Conservation (phyloP, 2,113 vertebrate species). For the Menidia beryllina region DNA sequence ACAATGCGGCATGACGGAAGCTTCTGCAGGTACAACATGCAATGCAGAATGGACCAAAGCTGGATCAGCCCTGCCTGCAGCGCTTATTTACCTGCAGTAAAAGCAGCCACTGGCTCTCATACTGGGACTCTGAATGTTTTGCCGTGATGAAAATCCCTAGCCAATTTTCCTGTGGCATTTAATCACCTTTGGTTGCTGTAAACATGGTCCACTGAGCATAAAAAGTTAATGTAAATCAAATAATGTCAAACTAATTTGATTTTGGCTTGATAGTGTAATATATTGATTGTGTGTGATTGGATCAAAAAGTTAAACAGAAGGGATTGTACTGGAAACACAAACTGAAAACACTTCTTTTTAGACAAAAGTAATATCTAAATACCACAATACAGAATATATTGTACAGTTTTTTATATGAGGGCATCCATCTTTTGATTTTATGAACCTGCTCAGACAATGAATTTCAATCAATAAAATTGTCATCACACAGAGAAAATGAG, state of each 20-base stretch:
- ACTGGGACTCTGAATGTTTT: background rate
- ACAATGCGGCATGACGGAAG: slow-evolving; percentile 48
- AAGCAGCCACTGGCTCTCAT: background rate
- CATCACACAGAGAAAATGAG: background rate
- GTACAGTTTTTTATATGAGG: background rate
- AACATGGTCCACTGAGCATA: background rate
- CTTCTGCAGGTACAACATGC: slow-evolving; percentile 46
- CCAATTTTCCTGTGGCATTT: background rate
- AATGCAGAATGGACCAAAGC: slow-evolving; percentile 55
- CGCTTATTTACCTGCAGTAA: slow-evolving; percentile 30
- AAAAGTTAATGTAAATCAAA: background rate
- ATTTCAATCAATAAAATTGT: background rate
- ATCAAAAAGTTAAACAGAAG: background rate
- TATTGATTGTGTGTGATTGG: slow-evolving; percentile 1
- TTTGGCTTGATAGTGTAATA: too few relatives aligned
- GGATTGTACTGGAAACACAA: too few relatives aligned
- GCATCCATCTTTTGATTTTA: background rate
- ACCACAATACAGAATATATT: background rate
- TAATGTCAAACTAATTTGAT: background rate
- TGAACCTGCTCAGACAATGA: background rate
- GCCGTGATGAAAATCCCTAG: background rate
- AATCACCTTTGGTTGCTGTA: background rate
- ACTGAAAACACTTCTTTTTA: too few relatives aligned
- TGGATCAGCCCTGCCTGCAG: slow-evolving; percentile 19
- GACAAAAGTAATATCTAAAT: too few relatives aligned